Base-by-base conservation (phyloP, 1,140 invertebrate genomes). In the Melanaphis sacchari region DNA sequence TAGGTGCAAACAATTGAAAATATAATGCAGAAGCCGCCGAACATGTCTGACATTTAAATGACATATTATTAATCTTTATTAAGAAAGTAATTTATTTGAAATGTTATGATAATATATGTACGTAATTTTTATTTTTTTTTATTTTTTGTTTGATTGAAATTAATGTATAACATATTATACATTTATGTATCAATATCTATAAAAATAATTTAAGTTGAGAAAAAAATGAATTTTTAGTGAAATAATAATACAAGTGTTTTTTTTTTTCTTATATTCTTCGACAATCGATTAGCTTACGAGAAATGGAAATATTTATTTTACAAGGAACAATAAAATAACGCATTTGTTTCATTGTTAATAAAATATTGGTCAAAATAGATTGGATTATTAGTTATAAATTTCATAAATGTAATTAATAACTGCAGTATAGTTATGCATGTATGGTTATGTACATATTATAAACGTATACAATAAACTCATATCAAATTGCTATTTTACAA, bases 391-490 rank as follows among this genome's bases (percentile, higher is more conserved):
- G 31, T 49, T 85, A 21, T 36, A 24, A 52, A 88, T 49, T 36
- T 24, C n/a, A n/a, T 36, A 49, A 88, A 88, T 88, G 6, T 88
- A 88, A 52, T 88, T 88, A 49, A 18, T 88, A 88, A 52, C 36
- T 88, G 15, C 52, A 49, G 3, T 88, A 38, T 88, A 36, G 8
- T 49, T 88, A 5, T 49, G 21, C 26, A n/a, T 38, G n/a, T 24
- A 15, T n/a, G n/a, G n/a, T n/a, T n/a, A n/a, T n/a, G n/a, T n/a
- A n/a, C n/a, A n/a, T n/a, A n/a, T n/a, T n/a, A n/a, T n/a, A n/a
- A n/a, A 88, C 7, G 21, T 36, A n/a, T 41, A 84, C 38, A 41
- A 84, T 84, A 84, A 84, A 84, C 82, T 31, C 26, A 21, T 46
- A 46, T 87, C 11, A 46, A 87, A 87, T 46, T 87, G 36, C 26